Conservation (phyloP, 2,113 vertebrate species). For the zebrafish (Danio rerio) region DNA sequence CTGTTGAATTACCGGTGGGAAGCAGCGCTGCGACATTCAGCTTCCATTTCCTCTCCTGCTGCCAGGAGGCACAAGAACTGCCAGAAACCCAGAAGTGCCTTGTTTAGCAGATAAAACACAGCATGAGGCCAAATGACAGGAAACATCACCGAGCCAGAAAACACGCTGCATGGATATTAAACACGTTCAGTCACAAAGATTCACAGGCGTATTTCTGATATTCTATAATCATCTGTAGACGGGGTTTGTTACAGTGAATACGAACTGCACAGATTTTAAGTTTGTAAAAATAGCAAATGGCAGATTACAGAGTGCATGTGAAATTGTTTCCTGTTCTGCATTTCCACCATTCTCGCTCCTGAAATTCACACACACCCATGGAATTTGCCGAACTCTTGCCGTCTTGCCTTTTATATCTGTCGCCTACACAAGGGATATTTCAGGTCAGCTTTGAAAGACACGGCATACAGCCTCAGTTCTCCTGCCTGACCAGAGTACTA, state of each 20-base stretch:
- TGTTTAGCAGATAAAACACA: conserved; percentile 11
- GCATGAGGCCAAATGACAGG: not conserved
- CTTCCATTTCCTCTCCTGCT: not conserved
- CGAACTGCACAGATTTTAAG: not conserved
- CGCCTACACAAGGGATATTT: conserved; percentile 24
- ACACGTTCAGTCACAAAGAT: not conserved
- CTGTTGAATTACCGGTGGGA: not conserved
- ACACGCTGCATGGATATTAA: not conserved
- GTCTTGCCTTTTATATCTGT: conserved; percentile 41
- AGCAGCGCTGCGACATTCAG: not conserved
- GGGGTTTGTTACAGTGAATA: not conserved
- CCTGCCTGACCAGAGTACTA: not conserved
- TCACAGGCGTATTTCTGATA: not conserved
- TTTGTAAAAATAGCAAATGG: not conserved
- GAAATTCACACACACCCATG: conserved; percentile 18
- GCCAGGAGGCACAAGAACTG: not conserved
- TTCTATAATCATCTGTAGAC: not conserved
- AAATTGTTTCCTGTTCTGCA: not conserved
- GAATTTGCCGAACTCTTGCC: conserved; percentile 19
- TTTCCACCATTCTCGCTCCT: not conserved
- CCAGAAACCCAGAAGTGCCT: conserved; percentile 1
- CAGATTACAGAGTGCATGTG: not conserved
- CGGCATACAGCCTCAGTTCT: conserved; percentile 7
- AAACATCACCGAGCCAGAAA: not conserved
- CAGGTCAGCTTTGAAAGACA: not conserved